A percentile compares a stretch with the other conserved stretches of the same genome.
Conservation (phyloP, 2,113 vertebrate genomes). For the Macroglossus sobrinus region DNA sequence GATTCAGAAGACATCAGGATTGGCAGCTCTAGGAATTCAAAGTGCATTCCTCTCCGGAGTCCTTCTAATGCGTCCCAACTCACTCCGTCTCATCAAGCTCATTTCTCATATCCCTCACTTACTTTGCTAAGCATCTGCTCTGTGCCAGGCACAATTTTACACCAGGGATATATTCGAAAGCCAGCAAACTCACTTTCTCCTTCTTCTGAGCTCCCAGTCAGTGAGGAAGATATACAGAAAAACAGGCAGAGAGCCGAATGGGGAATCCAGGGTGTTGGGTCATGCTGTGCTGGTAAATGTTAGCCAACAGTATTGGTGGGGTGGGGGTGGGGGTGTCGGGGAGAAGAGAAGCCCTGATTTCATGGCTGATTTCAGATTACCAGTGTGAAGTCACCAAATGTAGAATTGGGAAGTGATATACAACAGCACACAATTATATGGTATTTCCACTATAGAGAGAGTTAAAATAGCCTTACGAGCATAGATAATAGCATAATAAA, state of each 20-base stretch:
- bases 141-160: neutral
- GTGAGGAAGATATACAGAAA: neutral
- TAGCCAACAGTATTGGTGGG: too few species aligned
- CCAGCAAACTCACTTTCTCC: neutral
- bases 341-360: neutral
- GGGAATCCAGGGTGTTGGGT: too few species aligned
- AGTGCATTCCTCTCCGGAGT: neutral
- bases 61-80: neutral
- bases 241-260: neutral
- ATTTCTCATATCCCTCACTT: neutral
- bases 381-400: neutral
- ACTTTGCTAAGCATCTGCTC: neutral
- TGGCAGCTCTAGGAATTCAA: neutral
- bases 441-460: neutral
- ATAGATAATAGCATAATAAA: neutral
- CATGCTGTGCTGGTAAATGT: neutral
- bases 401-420: neutral
- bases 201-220: neutral
- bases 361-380: neutral
- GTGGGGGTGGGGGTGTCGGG: too few species aligned
- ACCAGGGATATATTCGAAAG: neutral
- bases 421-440: neutral
- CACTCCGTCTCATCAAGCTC: neutral
- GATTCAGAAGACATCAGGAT: neutral
- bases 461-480: neutral